Base-by-base conservation (phyloP, 2,113 vertebrate genomes). In the Tupaia tana region DNA sequence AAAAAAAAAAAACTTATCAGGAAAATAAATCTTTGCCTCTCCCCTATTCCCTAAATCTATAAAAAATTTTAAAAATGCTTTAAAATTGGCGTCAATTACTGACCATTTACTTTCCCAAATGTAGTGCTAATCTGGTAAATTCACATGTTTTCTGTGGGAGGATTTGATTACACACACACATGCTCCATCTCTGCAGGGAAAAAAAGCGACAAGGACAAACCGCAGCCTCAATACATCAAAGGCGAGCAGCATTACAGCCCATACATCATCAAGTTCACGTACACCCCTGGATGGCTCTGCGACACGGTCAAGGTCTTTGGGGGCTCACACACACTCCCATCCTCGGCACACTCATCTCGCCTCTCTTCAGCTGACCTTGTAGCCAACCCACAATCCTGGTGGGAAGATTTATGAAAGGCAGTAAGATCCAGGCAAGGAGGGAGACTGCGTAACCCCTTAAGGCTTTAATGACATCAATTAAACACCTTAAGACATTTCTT, bases 391-490 rank as follows among this genome's bases (percentile, higher is more conserved):
- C 43, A 79, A 80, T 93, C 84, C 77, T 43, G 61, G 67, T 80
- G 86, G 82, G 71, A 82, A 96, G 95, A 96, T 96, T 96, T 94
- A 91, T 63, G 95, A 94, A 95, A 97, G 88, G 89, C 89, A 93
- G 71, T 3, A 81, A 97, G 96, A 97, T 81, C 82, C 14, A 71
- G 83, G 64, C 77, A 64, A 29, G 58, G 63, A 54, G 93, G 59
- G 90, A 96, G 92, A 43, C 34, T 29, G 61, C 34, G 25, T 59
- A 81, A 79, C 92, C 88, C 85, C 81, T 95, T 73, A 74, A 90
- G 89, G 86, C 81, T 88, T 91, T 89, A 91, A 29, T 13, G 79
- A 84, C 61, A 74, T 2, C 61, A 61, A 95, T 1, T 20, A 34
- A 75, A 20, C 19, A 24, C 43, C 75, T 93, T 34, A 63, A 52